Evolutionary conservation across 2,797 vertebrate species (phyloP).

Genomic region (Eulemur mongoz): DNA sequence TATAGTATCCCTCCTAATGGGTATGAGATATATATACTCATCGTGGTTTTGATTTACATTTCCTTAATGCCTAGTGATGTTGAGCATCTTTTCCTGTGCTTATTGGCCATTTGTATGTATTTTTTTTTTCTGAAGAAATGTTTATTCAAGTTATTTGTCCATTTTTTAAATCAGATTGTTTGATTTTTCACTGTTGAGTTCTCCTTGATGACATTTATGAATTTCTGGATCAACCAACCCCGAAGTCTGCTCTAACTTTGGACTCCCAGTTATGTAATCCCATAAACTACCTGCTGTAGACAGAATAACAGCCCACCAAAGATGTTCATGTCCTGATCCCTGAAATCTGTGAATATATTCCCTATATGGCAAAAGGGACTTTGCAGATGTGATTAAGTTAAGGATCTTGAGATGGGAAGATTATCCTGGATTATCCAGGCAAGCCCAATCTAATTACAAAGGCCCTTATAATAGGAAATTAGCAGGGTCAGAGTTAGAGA

Average conservation of each 20-base stretch:
- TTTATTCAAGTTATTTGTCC: not conserved
- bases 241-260: not conserved
- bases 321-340: not conserved
- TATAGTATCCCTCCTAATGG: not conserved
- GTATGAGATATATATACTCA: not conserved
- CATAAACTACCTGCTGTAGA: not conserved
- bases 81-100: not conserved
- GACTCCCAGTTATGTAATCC: not conserved
- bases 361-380: not conserved
- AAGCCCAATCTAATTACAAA: not conserved
- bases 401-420: not conserved
- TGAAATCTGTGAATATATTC: conserved; percentile 15
- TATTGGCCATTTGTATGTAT: not conserved
- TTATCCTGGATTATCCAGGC: not conserved
- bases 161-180: not conserved
- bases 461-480: not conserved
- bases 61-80: not conserved
- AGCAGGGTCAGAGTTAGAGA: not conserved
- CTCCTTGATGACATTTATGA: conserved; percentile 19
- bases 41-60: not conserved
- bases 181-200: not conserved
- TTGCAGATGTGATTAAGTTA: not conserved
- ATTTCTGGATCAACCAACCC: not conserved
- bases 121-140: conserved; percentile 34
- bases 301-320: not conserved